A percentile compares a stretch with the other conserved stretches of the same genome.
Conservation (phyloP, 2,113 vertebrate genomes). For the Capreolus pygargus region DNA sequence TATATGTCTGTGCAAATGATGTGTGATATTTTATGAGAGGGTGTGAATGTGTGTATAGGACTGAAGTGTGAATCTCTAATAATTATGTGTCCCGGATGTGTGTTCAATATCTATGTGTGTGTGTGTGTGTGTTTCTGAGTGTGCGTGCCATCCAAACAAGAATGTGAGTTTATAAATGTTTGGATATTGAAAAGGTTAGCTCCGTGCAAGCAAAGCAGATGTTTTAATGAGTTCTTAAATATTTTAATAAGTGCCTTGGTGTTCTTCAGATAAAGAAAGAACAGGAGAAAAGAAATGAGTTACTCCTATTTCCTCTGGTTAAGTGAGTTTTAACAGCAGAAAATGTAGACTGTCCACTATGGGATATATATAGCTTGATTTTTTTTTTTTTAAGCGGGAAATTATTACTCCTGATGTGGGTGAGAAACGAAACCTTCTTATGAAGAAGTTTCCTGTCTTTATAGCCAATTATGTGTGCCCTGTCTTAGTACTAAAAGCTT, state of each 20-base stretch:
- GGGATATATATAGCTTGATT: neutral
- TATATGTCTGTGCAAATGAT: conserved; percentile 78
- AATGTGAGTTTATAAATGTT: conserved; percentile 75
- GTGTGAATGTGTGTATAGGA: conserved; percentile 75
- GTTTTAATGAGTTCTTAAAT: conserved; percentile 74
- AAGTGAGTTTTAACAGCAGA: conserved; percentile 62
- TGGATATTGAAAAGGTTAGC: conserved; percentile 73
- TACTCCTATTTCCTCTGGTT: conserved; percentile 65
- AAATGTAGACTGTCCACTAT: neutral
- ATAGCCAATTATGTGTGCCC: conserved; percentile 20
- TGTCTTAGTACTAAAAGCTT: neutral
- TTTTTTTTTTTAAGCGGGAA: conserved; percentile 40
- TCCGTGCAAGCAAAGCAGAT: conserved; percentile 78
- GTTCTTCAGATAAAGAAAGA: conserved; percentile 49
- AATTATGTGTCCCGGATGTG: conserved; percentile 60
- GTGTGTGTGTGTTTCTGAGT: conserved; percentile 65
- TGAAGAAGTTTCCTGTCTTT: conserved; percentile 57
- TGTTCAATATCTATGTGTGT: conserved; percentile 28
- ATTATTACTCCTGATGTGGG: neutral
- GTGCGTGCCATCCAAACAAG: conserved; percentile 66
- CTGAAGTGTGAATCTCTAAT: conserved; percentile 75
- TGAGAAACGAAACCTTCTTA: neutral
- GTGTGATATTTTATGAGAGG: conserved; percentile 78
- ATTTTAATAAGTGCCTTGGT: conserved; percentile 45
- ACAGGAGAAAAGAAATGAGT: neutral